These are phyloP conservation scores for Colletes latitarsis DNA, from an alignment of 1,140 invertebrate species.

Conservation along the genomic window DNA sequence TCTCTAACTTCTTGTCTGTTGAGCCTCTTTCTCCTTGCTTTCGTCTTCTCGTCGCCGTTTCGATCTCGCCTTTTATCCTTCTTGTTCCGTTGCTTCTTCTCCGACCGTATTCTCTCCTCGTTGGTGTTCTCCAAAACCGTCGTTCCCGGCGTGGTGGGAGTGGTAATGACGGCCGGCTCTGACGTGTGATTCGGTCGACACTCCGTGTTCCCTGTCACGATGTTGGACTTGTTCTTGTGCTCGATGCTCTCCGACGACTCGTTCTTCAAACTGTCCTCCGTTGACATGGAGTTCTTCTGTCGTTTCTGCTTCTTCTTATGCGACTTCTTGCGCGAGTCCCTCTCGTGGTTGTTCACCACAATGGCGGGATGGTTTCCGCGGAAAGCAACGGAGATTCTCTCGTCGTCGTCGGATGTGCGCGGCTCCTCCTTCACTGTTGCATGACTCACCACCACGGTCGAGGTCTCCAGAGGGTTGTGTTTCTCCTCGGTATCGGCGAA, in stretches of 20 bases:
- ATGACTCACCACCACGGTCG: conserved; percentile 68
- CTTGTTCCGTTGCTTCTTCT: conserved; percentile 84
- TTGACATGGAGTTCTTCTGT: conserved; percentile 85
- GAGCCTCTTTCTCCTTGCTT: conserved; percentile 82
- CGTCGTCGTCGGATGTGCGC: conserved; percentile 78
- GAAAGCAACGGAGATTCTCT: conserved; percentile 70
- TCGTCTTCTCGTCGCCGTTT: conserved; percentile 84
- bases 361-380: conserved; percentile 67
- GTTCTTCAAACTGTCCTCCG: conserved; percentile 81
- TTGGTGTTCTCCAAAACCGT: conserved; percentile 72
- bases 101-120: conserved; percentile 81
- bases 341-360: conserved; percentile 76
- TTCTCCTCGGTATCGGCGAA: conserved; percentile 82
- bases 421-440: conserved; percentile 76
- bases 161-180: conserved; percentile 49
- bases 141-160: conserved; percentile 72
- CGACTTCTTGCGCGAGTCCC: conserved; percentile 84
- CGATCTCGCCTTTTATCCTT: conserved; percentile 88
- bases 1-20: conserved; percentile 79
- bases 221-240: conserved; percentile 72
- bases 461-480: conserved; percentile 70
- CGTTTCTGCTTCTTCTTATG: conserved; percentile 93
- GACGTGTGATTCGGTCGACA: conserved; percentile 72
- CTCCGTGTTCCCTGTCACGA: conserved; percentile 60
- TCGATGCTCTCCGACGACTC: conserved; percentile 71